Base-by-base conservation (phyloP, 2,113 vertebrate genomes). In the Oenanthe oenanthe region DNA sequence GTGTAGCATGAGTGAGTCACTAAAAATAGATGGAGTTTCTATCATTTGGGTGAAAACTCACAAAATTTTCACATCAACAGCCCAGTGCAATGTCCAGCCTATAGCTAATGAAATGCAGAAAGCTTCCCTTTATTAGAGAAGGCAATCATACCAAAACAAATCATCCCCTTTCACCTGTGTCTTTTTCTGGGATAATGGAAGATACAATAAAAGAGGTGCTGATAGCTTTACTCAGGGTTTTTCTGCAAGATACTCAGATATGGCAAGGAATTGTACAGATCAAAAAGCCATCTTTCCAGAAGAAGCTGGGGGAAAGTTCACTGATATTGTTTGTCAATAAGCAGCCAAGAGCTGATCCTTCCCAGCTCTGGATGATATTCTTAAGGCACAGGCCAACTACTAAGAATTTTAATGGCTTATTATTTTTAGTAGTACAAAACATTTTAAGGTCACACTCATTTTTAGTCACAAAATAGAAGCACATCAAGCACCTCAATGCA, bases 341-440 rank as follows among this genome's bases (percentile, higher is more conserved):
- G 25, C 43, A 95, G n/a, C 68, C 34, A 62, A 78, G 29, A 94
- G 70, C 31, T 51, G 26, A 7, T 81, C 73, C 54, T 89, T 87
- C 87, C 47, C 57, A 65, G 25, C 19, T 70, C 57, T 82, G 67
- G 26, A 34, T 53, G 57, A 45, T 57, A 67, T 21, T 93, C 47
- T 83, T n/a, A 74, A 54, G 40, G 29, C 63, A 82, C 1, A 87
- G 54, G 24, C n/a, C 56, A 85, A 21, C 50, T 70, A 42, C 45
- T 67, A 73, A 50, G 60, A 81, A 62, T 83, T 92, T 88, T 92
- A 96, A 95, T 85, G 67, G 74, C 56, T 93, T 72, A 68, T 24
- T 79, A 73, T 93, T 91, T 94, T 90, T 85, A 93, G 78, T 58
- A 53, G n/a, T 51, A 83, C 40, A 74, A 88, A 94, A 83, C 56